Evolutionary conservation across 2,113 vertebrate genomes (phyloP).

Genomic region (Cyphomyrus plagiostoma): DNA sequence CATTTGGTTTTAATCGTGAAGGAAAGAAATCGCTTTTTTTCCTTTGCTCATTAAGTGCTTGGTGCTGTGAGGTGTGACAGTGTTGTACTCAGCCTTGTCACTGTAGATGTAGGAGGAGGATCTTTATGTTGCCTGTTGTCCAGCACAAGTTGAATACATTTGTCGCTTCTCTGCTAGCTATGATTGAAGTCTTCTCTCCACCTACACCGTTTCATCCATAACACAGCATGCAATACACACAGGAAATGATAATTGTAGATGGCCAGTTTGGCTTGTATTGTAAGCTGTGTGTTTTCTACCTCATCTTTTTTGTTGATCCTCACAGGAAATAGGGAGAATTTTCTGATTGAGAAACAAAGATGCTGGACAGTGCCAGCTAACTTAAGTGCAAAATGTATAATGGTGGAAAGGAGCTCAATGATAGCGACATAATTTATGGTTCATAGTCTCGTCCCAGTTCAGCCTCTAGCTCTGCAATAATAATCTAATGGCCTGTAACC

Average conservation of each 20-base stretch:
- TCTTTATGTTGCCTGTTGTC: background rate
- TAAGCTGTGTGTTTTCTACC: background rate
- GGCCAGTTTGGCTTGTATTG: background rate
- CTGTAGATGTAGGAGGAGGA: background rate
- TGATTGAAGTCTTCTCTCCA: background rate
- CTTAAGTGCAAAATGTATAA: background rate
- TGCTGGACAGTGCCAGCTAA: background rate
- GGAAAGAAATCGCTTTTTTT: background rate
- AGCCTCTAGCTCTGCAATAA: background rate
- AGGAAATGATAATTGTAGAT: background rate
- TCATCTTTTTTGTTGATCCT: background rate
- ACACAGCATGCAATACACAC: background rate
- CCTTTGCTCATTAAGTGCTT: background rate
- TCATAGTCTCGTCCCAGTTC: background rate
- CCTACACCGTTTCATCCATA: too few relatives aligned
- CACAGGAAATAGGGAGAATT: background rate
- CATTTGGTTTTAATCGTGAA: background rate
- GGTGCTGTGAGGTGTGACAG: background rate
- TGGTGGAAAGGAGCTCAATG: background rate
- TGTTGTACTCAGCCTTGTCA: background rate
- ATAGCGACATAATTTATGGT: background rate
- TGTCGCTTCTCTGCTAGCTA: background rate
- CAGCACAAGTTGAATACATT: background rate
- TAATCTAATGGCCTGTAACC: slow-evolving; percentile 7
- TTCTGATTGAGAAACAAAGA: background rate